Evolutionary conservation across 2,888 invertebrate genomes (phyloP).

Genomic region (Tachina grossa): DNA sequence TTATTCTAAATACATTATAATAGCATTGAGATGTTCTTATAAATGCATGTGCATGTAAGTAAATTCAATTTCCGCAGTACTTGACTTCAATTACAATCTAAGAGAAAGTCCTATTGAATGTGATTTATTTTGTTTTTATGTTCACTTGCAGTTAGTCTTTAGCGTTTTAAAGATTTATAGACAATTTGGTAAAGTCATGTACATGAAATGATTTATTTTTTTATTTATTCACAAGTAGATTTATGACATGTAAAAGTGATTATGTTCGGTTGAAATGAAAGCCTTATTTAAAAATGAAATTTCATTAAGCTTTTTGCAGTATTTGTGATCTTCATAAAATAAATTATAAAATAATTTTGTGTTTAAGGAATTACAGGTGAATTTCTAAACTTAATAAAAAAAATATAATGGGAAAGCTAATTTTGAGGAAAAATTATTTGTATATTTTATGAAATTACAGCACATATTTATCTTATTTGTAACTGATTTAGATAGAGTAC

Average conservation of each 20-base stretch:
- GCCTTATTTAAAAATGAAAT: not conserved
- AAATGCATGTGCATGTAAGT: not conserved
- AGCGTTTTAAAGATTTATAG: conserved; percentile 6
- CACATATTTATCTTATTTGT: too few relatives aligned
- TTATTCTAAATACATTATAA: conserved; percentile 6
- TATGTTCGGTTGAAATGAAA: not conserved
- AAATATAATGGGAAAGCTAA: not conserved
- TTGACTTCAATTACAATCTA: conserved; percentile 10
- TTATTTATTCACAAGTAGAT: not conserved
- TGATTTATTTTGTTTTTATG: not conserved
- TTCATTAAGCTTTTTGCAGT: not conserved
- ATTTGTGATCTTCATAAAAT: not conserved
- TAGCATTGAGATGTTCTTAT: not conserved
- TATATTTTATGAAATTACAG: too few relatives aligned
- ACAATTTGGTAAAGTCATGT: not conserved
- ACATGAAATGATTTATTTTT: not conserved
- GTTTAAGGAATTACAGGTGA: too few relatives aligned
- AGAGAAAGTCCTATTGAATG: not conserved
- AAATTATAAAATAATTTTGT: conserved; percentile 22
- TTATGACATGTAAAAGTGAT: not conserved
- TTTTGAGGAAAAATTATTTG: too few relatives aligned
- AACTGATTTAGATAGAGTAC: too few relatives aligned
- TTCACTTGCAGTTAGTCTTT: conserved; percentile 6
- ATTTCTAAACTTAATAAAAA: too few relatives aligned
- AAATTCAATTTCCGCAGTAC: not conserved